Conservation (phyloP, 1,140 invertebrate species). For the Conopomorpha cramerella region DNA sequence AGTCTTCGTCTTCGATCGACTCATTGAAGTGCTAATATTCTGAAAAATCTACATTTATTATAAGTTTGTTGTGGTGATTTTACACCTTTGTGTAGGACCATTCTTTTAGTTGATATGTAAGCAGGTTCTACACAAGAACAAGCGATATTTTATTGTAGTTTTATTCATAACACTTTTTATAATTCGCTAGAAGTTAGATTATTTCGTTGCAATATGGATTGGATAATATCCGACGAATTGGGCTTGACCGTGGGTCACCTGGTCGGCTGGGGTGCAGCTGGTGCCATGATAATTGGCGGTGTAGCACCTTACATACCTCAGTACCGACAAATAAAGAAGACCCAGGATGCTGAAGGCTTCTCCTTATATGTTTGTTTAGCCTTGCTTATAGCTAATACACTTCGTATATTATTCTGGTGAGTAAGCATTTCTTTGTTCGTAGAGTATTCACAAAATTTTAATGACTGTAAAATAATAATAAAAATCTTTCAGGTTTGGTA, state of each 20-base stretch:
- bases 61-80: too few relatives aligned
- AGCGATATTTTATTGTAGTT: too few relatives aligned
- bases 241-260: slow-evolving; percentile 68
- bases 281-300: slow-evolving; percentile 91
- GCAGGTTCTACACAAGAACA: too few relatives aligned
- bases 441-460: too few relatives aligned
- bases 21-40: too few relatives aligned
- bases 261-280: slow-evolving; percentile 70
- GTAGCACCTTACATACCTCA: slow-evolving; percentile 87
- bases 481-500: slow-evolving; percentile 94
- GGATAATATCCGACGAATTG: slow-evolving; percentile 72
- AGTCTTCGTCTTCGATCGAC: too few relatives aligned
- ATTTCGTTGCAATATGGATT: slow-evolving; percentile 60
- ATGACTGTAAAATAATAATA: too few relatives aligned
- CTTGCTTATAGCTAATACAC: slow-evolving; percentile 92
- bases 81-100: too few relatives aligned
- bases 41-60: too few relatives aligned
- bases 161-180: too few relatives aligned
- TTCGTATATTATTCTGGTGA: slow-evolving; percentile 98
- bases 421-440: slow-evolving; percentile 22
- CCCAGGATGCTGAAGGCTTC: slow-evolving; percentile 93
- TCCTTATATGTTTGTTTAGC: slow-evolving; percentile 95
- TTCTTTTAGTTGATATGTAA: too few relatives aligned
- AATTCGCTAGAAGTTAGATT: not conserved
- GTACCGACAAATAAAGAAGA: slow-evolving; percentile 88